Percentiles rank a stretch among this genome's conserved stretches.
Evolutionary conservation across 2,888 invertebrate genomes (phyloP).

Genomic region (Deroplatys truncata): DNA sequence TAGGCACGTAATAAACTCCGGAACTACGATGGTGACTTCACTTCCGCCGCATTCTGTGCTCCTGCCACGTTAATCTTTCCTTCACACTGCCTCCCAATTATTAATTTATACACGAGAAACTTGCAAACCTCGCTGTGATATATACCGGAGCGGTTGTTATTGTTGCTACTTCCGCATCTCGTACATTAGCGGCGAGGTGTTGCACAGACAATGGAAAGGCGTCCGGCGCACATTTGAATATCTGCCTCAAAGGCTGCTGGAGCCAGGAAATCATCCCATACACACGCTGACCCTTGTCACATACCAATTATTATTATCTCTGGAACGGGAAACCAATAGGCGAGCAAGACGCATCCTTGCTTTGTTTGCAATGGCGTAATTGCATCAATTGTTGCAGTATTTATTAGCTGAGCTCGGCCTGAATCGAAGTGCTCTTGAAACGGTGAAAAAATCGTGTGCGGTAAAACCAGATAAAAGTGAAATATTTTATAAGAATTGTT

Average conservation of each 20-base stretch:
- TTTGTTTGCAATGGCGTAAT: background rate
- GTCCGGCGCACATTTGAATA: background rate
- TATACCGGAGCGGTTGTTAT: background rate
- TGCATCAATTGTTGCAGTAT: background rate
- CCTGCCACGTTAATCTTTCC: background rate
- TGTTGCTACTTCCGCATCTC: background rate
- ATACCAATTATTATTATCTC: background rate
- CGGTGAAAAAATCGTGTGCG: background rate
- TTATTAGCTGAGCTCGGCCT: background rate
- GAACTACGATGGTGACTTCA: background rate
- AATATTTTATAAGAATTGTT: background rate
- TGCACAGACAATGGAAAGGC: background rate
- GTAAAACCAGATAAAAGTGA: background rate
- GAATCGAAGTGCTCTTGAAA: background rate
- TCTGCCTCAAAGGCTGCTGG: background rate
- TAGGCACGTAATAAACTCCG: background rate
- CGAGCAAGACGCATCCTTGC: background rate
- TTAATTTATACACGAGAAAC: background rate
- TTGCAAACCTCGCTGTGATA: background rate
- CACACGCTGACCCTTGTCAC: background rate
- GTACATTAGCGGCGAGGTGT: background rate
- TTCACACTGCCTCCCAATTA: background rate
- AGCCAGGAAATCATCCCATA: background rate
- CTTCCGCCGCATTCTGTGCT: background rate
- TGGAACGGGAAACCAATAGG: background rate